A percentile compares a stretch with the other conserved stretches of the same genome.
Conservation (phyloP, 1,140 invertebrate species). For the Phymastichus coffea region DNA sequence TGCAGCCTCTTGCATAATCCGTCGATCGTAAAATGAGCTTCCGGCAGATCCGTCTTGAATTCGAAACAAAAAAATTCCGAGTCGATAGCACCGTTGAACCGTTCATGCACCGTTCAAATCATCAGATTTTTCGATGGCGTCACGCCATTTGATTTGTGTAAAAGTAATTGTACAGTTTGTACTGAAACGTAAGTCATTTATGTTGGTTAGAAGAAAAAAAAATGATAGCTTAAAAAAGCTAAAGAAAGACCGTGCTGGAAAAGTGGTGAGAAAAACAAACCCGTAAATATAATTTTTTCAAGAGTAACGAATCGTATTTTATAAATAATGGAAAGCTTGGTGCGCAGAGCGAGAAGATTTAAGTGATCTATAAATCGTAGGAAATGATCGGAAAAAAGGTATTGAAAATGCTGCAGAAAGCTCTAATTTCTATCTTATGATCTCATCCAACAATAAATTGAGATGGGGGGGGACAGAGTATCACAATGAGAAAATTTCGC, state of each 20-base stretch:
- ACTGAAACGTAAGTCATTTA: too few species aligned
- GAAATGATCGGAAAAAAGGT: not conserved
- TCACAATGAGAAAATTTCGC: not conserved
- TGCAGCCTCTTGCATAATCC: slow-evolving; percentile 16
- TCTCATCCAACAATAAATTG: not conserved
- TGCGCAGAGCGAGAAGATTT: not conserved
- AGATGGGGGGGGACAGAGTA: not conserved
- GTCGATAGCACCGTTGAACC: too few species aligned
- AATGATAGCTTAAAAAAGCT: too few species aligned
- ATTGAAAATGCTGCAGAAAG: not conserved
- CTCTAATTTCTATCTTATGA: slow-evolving; percentile 12
- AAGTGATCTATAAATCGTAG: slow-evolving; percentile 11
- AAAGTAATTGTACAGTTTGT: too few species aligned
- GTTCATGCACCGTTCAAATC: too few species aligned
- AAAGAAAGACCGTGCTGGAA: not conserved
- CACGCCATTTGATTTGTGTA: too few species aligned
- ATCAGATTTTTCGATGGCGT: too few species aligned
- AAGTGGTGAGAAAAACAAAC: slow-evolving; percentile 5
- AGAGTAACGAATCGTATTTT: not conserved
- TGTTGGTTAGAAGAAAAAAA: too few species aligned
- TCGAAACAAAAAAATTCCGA: too few species aligned
- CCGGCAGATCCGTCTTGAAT: too few species aligned
- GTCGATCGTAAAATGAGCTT: slow-evolving; percentile 9
- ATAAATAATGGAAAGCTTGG: not conserved
- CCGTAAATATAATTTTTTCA: not conserved